phyloP scores from a whole-genome alignment of 1,140 invertebrate genomes.

The Pogonomyrmex barbatus region DNA sequence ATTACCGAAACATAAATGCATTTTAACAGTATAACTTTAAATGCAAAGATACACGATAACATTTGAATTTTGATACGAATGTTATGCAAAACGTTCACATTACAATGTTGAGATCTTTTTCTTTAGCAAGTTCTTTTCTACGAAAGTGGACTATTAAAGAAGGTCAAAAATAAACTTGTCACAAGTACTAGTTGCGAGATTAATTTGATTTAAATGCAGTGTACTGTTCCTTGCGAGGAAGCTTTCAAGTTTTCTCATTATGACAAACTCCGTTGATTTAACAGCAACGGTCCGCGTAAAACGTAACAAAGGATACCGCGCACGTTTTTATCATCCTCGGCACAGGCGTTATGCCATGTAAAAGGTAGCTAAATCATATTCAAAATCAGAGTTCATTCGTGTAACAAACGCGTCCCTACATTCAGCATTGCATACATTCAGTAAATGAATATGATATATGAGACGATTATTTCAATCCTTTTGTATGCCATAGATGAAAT shows the following conservation, averaged over 20 bases:
- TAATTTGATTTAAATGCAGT: constrained; percentile 33
- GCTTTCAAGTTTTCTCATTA: constrained; percentile 44
- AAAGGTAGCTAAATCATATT: constrained; percentile 4
- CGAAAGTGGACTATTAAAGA: constrained; percentile 20
- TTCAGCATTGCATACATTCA: neutral
- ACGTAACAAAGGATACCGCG: constrained; percentile 10
- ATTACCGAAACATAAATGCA: neutral
- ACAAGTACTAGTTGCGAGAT: constrained; percentile 26
- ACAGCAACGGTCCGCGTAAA: constrained; percentile 20
- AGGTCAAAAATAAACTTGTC: constrained; percentile 37
- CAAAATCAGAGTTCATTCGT: neutral
- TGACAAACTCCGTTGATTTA: constrained; percentile 48
- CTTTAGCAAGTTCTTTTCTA: neutral
- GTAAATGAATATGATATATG: constrained; percentile 26
- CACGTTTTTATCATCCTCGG: constrained; percentile 28
- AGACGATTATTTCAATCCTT: constrained; percentile 45
- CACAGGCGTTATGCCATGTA: neutral
- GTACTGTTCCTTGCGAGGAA: constrained; percentile 11
- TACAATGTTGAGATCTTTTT: neutral
- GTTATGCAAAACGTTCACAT: neutral
- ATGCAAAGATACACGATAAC: neutral
- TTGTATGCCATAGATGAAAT: constrained; percentile 30
- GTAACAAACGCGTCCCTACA: neutral
- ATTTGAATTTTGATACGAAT: neutral
- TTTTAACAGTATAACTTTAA: neutral